Evolutionary conservation across 37 sponge, comb jelly and placozoan genomes (phyloP), one percentile per base, ranked within the genome.

Genomic region (Crambe crambe): DNA sequence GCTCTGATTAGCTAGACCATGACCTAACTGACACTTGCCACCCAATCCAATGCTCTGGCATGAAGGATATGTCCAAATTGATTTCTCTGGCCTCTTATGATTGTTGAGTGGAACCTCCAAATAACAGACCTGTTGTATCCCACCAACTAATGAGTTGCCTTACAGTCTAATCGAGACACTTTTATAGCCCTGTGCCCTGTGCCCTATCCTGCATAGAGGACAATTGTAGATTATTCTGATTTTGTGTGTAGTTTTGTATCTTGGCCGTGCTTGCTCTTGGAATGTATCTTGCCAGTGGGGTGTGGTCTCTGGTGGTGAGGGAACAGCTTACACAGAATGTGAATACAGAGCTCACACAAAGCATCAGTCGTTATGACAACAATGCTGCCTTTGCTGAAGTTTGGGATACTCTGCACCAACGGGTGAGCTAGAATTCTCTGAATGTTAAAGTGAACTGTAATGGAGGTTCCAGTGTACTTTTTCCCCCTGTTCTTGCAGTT

Each of bases 201-300:
- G n/a, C n/a, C n/a, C n/a, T n/a, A n/a, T n/a, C n/a, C n/a, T n/a
- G n/a, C n/a, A n/a, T n/a, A n/a, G n/a, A n/a, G n/a, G n/a, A n/a
- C n/a, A n/a, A n/a, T n/a, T n/a, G n/a, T n/a, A n/a, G n/a, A n/a
- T n/a, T n/a, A n/a, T n/a, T n/a, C 22, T 69, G 39, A 9, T 18
- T 21, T 21, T 37, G 70, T 20, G 22, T 69, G 3, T 58, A 80
- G 81, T 80, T 71, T 29, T 36, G 60, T 27, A 58, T n/a, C 1
- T 60, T 81, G 44, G 47, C 72, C 10, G 10, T 39, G 3, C 30
- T 60, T 3, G 73, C 82, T 12, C 35, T 54, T 58, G 27, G 64
- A 15, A 39, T 81, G 51, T 81, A 35, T 47, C 27, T 81, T 62
- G 20, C 82, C 6, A 44, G 47, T 38, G 82, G 82, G 0, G 59